These are phyloP conservation scores for Philopotamus ludificatus DNA, from an alignment of 1,140 invertebrate genomes.

Conservation along the genomic window DNA sequence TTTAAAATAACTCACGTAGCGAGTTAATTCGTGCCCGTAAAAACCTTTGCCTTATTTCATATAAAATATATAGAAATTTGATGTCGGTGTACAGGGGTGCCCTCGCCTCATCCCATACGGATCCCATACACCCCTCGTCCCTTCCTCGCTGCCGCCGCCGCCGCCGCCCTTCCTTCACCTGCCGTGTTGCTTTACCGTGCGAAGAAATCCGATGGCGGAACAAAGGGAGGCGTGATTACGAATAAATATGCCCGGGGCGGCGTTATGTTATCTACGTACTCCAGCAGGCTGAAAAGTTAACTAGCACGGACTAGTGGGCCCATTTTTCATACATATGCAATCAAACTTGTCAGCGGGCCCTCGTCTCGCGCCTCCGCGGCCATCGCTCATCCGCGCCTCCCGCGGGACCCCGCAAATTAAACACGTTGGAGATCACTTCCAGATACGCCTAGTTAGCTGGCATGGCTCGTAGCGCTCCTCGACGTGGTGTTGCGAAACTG, in stretches of 20 bases:
- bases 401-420: not conserved
- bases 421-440: not conserved
- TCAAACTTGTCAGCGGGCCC: not conserved
- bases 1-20: constrained; percentile 14
- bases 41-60: not conserved
- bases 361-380: not conserved
- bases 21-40: constrained; percentile 3
- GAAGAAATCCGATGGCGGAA: not conserved
- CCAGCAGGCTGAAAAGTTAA: not conserved
- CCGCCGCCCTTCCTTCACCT: too few species aligned
- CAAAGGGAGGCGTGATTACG: constrained; percentile 6
- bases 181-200: too few species aligned
- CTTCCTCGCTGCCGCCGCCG: too few species aligned
- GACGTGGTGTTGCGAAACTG: too few species aligned
- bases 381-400: not conserved
- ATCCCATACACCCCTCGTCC: not conserved
- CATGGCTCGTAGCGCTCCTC: too few species aligned
- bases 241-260: not conserved
- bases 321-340: constrained; percentile 14
- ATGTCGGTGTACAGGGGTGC: not conserved
- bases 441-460: not conserved
- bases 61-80: constrained; percentile 8
- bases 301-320: not conserved
- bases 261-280: not conserved
- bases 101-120: not conserved